Evolutionary conservation across 2,113 vertebrate genomes (phyloP).

Genomic region (Eurystomus gularis): DNA sequence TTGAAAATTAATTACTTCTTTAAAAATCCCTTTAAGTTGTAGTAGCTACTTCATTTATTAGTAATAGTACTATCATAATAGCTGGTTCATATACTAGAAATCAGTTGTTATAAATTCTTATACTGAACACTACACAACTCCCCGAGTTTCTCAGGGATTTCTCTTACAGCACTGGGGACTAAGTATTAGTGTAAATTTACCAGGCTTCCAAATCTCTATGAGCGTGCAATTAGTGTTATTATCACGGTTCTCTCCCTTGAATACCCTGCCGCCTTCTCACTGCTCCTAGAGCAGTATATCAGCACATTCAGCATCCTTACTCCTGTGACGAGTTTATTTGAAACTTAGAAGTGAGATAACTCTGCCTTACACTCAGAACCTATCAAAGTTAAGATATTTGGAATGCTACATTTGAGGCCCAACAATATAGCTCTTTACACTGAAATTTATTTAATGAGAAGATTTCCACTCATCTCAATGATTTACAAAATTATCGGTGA

Average conservation of each 20-base stretch:
- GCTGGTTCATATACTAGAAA: not conserved
- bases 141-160: not conserved
- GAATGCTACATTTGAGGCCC: not conserved
- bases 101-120: not conserved
- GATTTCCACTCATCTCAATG: not conserved
- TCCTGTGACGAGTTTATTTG: not conserved
- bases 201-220: not conserved
- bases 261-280: not conserved
- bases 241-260: not conserved
- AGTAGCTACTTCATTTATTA: not conserved
- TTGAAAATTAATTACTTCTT: not conserved
- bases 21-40: not conserved
- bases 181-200: not conserved
- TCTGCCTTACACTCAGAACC: not conserved
- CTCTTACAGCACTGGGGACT: not conserved
- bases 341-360: not conserved
- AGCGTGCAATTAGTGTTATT: rapidly evolving
- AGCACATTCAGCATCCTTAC: not conserved
- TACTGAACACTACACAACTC: not conserved
- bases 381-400: not conserved
- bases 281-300: not conserved
- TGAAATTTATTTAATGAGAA: not conserved
- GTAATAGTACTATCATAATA: not conserved
- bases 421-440: not conserved
- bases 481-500: not conserved